A percentile compares a stretch with the other conserved stretches of the same genome.
phyloP scores from a whole-genome alignment of 2,797 vertebrate species.

The Delichon dasypus region DNA sequence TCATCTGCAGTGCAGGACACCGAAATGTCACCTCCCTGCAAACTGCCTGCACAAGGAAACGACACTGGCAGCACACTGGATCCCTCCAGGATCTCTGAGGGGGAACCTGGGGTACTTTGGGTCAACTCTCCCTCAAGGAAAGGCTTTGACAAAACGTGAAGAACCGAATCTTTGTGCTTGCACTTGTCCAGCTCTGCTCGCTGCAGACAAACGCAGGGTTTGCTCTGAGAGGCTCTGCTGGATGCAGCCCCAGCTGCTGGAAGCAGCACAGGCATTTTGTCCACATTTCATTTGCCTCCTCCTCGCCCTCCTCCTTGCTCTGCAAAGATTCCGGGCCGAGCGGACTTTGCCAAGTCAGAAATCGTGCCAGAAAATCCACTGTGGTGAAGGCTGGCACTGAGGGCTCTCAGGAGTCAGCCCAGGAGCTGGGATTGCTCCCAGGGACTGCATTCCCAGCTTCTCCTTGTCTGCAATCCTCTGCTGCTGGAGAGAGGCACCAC shows the following conservation, averaged over 20 bases:
- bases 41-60: not conserved
- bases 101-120: not conserved
- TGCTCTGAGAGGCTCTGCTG: not conserved
- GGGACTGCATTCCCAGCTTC: not conserved
- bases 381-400: not conserved
- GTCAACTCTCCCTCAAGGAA: not conserved
- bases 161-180: not conserved
- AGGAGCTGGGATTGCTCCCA: not conserved
- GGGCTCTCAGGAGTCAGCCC: not conserved
- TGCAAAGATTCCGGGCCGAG: not conserved
- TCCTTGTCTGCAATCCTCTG: not conserved
- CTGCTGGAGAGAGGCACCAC: not conserved
- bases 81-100: not conserved
- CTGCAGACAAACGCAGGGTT: not conserved
- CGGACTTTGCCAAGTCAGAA: not conserved
- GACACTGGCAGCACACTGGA: accelerated
- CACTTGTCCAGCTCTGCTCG: not conserved
- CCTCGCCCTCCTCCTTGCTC: not conserved
- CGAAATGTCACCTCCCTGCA: not conserved
- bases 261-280: not conserved
- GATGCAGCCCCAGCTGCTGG: not conserved
- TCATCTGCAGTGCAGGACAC: not conserved
- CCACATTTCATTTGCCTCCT: not conserved
- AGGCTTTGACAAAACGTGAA: too few species aligned
- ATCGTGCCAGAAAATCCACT: not conserved